Conservation (phyloP, 1,140 invertebrate genomes). For the Riptortus pedestris region DNA sequence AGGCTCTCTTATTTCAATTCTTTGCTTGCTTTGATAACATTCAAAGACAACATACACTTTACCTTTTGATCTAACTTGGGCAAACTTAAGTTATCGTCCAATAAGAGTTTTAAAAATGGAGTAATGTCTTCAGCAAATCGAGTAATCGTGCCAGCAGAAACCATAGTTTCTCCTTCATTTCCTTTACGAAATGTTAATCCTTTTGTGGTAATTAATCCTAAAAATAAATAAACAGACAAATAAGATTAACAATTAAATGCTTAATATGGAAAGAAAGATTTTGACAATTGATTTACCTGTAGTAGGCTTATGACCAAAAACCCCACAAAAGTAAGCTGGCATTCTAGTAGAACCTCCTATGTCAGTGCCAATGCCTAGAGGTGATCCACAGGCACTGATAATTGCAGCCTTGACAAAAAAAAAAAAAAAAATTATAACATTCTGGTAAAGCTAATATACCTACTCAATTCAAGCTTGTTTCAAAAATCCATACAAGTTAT, state of each 20-base stretch:
- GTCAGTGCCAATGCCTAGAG: conserved; percentile 84
- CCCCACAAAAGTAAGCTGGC: conserved; percentile 87
- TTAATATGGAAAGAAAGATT: not conserved
- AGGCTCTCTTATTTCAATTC: too few species aligned
- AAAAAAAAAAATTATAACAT: too few species aligned
- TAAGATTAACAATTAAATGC: not conserved
- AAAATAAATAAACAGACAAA: conserved; percentile 21
- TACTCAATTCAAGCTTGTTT: not conserved
- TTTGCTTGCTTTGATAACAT: too few species aligned
- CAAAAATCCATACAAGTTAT: too few species aligned
- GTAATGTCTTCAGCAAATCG: conserved; percentile 63
- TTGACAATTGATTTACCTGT: conserved; percentile 39
- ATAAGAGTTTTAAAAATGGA: conserved; percentile 55
- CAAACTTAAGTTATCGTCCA: conserved; percentile 40
- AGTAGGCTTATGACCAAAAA: conserved; percentile 86
- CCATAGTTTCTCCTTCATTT: conserved; percentile 48
- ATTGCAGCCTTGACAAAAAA: conserved; percentile 46
- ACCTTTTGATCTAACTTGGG: conserved; percentile 35
- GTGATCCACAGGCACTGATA: conserved; percentile 61
- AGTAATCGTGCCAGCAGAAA: conserved; percentile 65
- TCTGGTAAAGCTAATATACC: not conserved
- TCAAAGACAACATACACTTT: too few species aligned
- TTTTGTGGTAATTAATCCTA: conserved; percentile 39
- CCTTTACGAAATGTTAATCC: conserved; percentile 50
- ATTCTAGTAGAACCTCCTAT: conserved; percentile 92